Conservation (phyloP, 2,797 vertebrate genomes). For the Momotus momota region DNA sequence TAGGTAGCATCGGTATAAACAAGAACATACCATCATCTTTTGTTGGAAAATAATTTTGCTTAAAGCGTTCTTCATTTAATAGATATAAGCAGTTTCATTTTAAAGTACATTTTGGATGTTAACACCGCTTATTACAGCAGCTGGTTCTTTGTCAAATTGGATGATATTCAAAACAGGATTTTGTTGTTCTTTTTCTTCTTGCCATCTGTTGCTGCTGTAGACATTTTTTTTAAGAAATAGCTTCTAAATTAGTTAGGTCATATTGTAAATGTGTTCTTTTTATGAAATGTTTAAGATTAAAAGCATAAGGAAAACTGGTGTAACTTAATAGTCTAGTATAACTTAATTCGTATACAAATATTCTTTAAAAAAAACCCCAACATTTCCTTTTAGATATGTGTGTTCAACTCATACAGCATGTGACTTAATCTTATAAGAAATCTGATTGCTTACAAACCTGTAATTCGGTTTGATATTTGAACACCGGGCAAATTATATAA, state of each 20-base stretch:
- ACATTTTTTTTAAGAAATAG: constrained; percentile 11
- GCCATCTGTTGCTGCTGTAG: constrained; percentile 47
- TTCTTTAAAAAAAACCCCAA: background rate
- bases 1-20: background rate
- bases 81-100: background rate
- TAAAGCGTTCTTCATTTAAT: background rate
- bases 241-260: constrained; percentile 42
- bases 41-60: background rate
- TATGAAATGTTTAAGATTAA: constrained; percentile 38
- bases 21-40: background rate
- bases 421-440: constrained; percentile 14
- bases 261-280: constrained; percentile 9
- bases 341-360: background rate
- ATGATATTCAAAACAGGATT: constrained; percentile 49
- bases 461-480: constrained; percentile 26
- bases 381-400: background rate
- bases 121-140: constrained; percentile 25
- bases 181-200: constrained; percentile 58
- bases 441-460: background rate
- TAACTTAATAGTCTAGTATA: background rate
- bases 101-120: constrained; percentile 23
- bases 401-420: background rate
- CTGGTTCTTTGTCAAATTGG: constrained; percentile 37
- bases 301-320: background rate
- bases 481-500: background rate